A percentile compares a stretch with the other conserved stretches of the same genome.
Conservation (phyloP, 2,888 invertebrate species). For the Silvanus unidentatus region DNA sequence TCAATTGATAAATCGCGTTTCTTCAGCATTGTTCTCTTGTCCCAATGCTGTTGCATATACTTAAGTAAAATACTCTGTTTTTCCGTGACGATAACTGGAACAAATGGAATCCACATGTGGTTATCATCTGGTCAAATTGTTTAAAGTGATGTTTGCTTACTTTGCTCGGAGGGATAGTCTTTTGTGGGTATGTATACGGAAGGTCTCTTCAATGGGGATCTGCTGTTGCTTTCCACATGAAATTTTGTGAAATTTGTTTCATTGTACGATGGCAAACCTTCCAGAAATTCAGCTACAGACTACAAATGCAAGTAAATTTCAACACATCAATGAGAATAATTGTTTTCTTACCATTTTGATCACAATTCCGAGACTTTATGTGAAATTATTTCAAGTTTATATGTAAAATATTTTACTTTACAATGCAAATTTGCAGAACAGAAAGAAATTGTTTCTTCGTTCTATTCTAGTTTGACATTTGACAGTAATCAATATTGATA, state of each 20-base stretch:
- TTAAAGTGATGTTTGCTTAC: no score
- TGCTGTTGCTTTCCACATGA: constrained; percentile 77
- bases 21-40: constrained; percentile 62
- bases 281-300: constrained; percentile 86
- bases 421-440: no score
- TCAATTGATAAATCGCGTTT: constrained; percentile 39
- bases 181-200: constrained; percentile 89
- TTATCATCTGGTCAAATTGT: no score
- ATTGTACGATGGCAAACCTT: constrained; percentile 86
- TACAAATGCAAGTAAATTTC: constrained; percentile 44
- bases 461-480: no score
- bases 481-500: no score
- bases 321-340: no score
- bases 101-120: no score
- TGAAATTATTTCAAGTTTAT: no score
- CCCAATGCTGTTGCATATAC: constrained; percentile 93
- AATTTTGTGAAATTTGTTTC: constrained; percentile 87
- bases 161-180: constrained; percentile 89
- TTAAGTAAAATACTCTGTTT: constrained; percentile 89
- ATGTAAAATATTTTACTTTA: no score
- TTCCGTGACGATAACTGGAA: constrained; percentile 89
- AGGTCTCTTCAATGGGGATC: constrained; percentile 78
- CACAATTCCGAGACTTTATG: no score
- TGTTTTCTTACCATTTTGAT: no score
- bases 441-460: no score